Evolutionary conservation across 30 jellyfish, hydroid and myxozoan species (phyloP), one percentile per base, ranked within the genome.

Genomic region (Aurelia sp.): DNA sequence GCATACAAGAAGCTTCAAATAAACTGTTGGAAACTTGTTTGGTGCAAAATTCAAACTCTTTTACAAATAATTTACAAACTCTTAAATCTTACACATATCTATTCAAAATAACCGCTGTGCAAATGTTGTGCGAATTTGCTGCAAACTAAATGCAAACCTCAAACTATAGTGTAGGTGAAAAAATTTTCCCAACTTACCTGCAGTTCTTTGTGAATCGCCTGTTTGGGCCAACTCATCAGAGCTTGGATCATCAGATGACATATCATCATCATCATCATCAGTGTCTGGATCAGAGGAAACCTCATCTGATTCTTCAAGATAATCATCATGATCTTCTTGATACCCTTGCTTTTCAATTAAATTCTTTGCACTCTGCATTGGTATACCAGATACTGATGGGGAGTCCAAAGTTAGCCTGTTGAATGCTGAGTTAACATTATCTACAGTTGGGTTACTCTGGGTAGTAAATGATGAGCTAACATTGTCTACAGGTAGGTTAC

Each of bases 191-290:
- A 18, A 59, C 69, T 59, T 33, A 59, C 69, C 33, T 59, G 23
- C 33, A 59, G 33, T 59, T 18, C 23, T 21, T 21, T 18, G 69
- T 13, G 69, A 59, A 59, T 21, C 69, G 16, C 69, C 69, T 30
- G 69, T 59, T 59, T n/a, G 23, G 11, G 69, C 69, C 33, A 59
- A 59, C 33, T 59, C 69, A 59, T 59, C 69, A 59, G 69, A 59
- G 13, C 69, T 59, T 13, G 23, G 69, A n/a, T 59, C 55, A 10
- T 44, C 69, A 13, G 69, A 59, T 13, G 69, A 59, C 23, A 59
- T 0, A 59, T 21, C 47, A 37, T 37, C 50, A 37, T 37, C 50
- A 59, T 59, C 69, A 59, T 59, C 33, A 21, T 59, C 69, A 18
- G 69, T 59, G 33, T 59, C 69, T 13, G 33, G 3, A 59, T 59